Percentiles rank a stretch among this genome's conserved stretches.
Evolutionary conservation across 2,113 vertebrate species (phyloP).

Genomic region (Trogon melanurus): DNA sequence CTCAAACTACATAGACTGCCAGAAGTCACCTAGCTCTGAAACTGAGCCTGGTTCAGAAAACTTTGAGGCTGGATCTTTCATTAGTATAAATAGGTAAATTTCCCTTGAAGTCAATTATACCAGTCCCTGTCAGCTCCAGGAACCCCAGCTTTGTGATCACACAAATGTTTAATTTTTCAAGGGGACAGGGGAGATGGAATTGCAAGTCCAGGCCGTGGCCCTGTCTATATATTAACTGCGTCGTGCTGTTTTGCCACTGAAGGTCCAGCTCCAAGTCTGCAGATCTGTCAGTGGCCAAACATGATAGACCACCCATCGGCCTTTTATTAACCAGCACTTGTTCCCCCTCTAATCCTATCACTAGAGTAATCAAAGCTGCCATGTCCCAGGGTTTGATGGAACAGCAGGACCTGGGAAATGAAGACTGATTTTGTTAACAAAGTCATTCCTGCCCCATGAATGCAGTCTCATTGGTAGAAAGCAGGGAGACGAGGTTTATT

Average conservation of each 20-base stretch:
- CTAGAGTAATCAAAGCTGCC: conserved; percentile 39
- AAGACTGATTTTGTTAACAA: conserved; percentile 74
- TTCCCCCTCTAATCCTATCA: conserved; percentile 45
- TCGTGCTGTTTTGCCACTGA: conserved; percentile 20
- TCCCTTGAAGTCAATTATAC: neutral
- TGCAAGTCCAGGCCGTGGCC: neutral
- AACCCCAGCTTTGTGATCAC: neutral
- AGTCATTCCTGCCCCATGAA: conserved; percentile 65
- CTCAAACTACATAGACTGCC: neutral
- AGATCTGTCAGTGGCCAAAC: conserved; percentile 56
- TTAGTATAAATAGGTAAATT: neutral
- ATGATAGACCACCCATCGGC: conserved; percentile 42
- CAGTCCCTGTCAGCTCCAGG: neutral
- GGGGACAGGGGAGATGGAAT: neutral
- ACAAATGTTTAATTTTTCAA: neutral
- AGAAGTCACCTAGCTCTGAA: conserved; percentile 2
- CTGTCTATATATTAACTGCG: neutral
- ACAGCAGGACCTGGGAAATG: conserved; percentile 74
- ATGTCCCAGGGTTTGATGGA: conserved; percentile 63
- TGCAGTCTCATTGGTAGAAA: conserved; percentile 57
- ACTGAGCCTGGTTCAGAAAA: neutral
- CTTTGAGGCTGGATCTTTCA: neutral
- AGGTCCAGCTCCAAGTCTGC: conserved; percentile 22
- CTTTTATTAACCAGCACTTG: conserved; percentile 65
- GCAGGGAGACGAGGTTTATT: conserved; percentile 58